Evolutionary conservation across 2,113 vertebrate genomes (phyloP), one percentile per base, ranked within the genome.

Genomic region (Anser cygnoides): DNA sequence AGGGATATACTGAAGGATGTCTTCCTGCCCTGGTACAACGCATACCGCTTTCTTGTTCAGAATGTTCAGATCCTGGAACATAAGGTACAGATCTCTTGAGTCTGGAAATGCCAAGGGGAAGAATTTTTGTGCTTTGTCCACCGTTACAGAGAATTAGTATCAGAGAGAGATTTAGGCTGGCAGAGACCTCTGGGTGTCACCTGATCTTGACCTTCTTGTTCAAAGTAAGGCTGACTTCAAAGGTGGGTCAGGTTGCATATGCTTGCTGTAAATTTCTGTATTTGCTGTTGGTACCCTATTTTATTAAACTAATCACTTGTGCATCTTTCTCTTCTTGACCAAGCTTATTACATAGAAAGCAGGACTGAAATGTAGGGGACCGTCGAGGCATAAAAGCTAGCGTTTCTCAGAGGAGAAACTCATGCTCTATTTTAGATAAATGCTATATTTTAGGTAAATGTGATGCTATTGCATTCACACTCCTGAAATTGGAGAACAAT

Each of bases 21-120:
- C n/a, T 99, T 99, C 95, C 96, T 99, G 91, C 99, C 99, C 3
- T 99, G 99, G 99, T 99, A 99, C 95, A 99, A 99, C 1, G 99
- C 99, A 2, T 99, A 99, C 84, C 99, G 99, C 96, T 99, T 99
- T 94, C 98, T 99, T 74, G 97, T 99, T 89, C 99, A 99, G 97
- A 99, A 99, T 0, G 94, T 99, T 13, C 98, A 99, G 65, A 97
- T 99, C 87, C 97, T 99, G 44, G 95, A 97, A 44, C 98, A 99
- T 55, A 99, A 99, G 99, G 99, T 99, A 94, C 28, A 43, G 2
- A 3, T 1, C 18, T 77, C 31, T 14, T 1, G 2, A 68, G 33
- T 10, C 0, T 14, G 18, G 20, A 21, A 18, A 2, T 23, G n/a
- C 18, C 6, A 41, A 46, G 16, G 15, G 54, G 26, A 66, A 66